Evolutionary conservation across 2,113 vertebrate genomes (phyloP), one percentile per base, ranked within the genome.

Genomic region (Larimichthys crocea): DNA sequence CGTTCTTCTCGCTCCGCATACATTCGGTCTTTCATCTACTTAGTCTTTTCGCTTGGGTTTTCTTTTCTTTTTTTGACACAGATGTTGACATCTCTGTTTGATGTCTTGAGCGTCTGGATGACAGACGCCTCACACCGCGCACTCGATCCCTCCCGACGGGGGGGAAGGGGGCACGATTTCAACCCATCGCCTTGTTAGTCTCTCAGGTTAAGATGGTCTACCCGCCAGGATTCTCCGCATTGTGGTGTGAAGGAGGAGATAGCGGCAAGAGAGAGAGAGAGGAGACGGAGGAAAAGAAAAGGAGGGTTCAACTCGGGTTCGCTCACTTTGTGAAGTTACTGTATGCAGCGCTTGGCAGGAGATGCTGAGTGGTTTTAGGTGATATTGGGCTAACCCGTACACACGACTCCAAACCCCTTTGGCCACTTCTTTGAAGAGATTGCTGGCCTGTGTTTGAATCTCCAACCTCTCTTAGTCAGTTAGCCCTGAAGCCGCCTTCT

Each of bases 251-350:
- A 68, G 77, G 57, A 73, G 73, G 66, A 84, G 63, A 74, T 16
- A 1, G 52, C 17, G 35, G 57, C 26, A 2, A 26, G 26, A 26
- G 26, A 26, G 26, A 26, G 26, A 26, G 44, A 64, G 67, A 65
- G 35, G 26, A 62, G 61, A 35, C 20, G 15, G 31, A 29, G 16
- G 46, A 44, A 40, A 55, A 53, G 49, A 77, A 62, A 62, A 78
- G 7, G 55, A 72, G 74, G 74, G 87, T 90, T 93, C 86, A 92
- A 6, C 61, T 74, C 40, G 24, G 59, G 79, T 87, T 90, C 65
- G 59, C 48, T 44, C 22, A 31, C 80, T 82, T 80, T 67, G 42
- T 40, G 64, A 63, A 83, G 64, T 71, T 65, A 26, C 26, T 26
- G 26, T 26, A 40, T 70, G 75, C 53, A 65, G 55, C 62, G 69